Percentiles rank a stretch among this genome's conserved stretches.
phyloP scores from a whole-genome alignment of 2,113 vertebrate genomes.

The Lota lota region DNA sequence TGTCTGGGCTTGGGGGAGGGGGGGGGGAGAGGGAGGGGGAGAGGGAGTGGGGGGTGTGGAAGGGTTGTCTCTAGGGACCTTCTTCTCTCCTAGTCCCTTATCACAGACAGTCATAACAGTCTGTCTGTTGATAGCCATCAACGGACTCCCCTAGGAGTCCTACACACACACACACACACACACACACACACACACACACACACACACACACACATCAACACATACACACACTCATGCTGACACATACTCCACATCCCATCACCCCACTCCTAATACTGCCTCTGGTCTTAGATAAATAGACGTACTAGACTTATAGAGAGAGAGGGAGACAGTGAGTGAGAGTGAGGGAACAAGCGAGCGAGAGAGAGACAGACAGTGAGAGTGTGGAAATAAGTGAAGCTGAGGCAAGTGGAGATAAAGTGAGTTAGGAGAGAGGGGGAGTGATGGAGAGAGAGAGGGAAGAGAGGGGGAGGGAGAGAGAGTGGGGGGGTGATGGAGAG shows the following conservation, averaged over 20 bases:
- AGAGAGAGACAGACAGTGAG: conserved; percentile 8
- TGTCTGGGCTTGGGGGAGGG: conserved; percentile 35
- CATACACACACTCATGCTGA: conserved; percentile 17
- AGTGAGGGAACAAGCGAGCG: conserved; percentile 29
- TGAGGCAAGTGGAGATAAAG: conserved; percentile 13
- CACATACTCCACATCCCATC: conserved; percentile 27
- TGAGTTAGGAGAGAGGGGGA: neutral
- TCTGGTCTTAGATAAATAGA: conserved; percentile 71
- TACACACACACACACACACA: conserved; percentile 19
- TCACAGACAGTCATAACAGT: conserved; percentile 76
- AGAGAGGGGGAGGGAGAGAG: neutral
- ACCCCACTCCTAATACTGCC: conserved; percentile 48
- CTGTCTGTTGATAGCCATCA: conserved; percentile 71
- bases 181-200: conserved; percentile 2
- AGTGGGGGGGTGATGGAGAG: no score
- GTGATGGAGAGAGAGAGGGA: neutral
- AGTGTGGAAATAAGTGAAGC: conserved; percentile 3
- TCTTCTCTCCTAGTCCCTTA: conserved; percentile 66
- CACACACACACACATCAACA: neutral
- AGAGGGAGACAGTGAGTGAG: conserved; percentile 27
- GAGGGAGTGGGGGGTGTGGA: conserved; percentile 17
- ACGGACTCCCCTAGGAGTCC: conserved; percentile 66
- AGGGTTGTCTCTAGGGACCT: conserved; percentile 4
- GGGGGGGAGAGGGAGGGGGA: conserved; percentile 39
- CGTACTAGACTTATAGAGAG: conserved; percentile 36